Conservation (phyloP, 53 echinoderm and acorn worm species). For the Arbacia lixula region DNA sequence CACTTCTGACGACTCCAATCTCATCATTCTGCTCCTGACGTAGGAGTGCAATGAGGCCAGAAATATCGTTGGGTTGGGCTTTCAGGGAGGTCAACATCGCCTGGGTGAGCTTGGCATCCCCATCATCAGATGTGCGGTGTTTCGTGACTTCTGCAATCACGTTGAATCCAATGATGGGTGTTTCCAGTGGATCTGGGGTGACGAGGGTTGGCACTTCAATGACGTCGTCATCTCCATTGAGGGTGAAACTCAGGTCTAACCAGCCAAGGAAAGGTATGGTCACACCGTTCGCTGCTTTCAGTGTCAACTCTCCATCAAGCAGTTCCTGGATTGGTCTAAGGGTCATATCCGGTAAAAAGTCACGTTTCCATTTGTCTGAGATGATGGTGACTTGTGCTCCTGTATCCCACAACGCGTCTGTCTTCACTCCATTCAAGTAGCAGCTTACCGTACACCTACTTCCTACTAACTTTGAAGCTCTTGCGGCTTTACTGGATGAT, state of each 20-base stretch:
- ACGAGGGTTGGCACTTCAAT: not conserved
- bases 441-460: not conserved
- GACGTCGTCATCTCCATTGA: not conserved
- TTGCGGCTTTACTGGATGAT: too few relatives aligned
- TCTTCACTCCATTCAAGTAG: not conserved
- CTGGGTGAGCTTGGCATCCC: not conserved
- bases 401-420: not conserved
- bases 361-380: not conserved
- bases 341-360: not conserved
- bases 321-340: not conserved
- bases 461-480: not conserved
- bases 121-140: not conserved
- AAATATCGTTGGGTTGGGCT: not conserved
- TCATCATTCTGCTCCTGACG: not conserved
- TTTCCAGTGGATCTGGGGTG: not conserved
- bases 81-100: not conserved
- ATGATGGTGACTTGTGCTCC: slow-evolving; percentile 22
- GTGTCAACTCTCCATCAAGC: not conserved
- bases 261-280: slow-evolving; percentile 14
- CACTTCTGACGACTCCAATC: not conserved
- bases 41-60: not conserved
- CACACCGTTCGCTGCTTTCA: not conserved
- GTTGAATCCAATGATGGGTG: slow-evolving; percentile 10
- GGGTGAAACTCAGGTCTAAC: not conserved
- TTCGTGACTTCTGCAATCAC: slow-evolving; percentile 1